Evolutionary conservation across 2,888 invertebrate species (phyloP), one percentile per base, ranked within the genome.

Genomic region (Myopa testacea): DNA sequence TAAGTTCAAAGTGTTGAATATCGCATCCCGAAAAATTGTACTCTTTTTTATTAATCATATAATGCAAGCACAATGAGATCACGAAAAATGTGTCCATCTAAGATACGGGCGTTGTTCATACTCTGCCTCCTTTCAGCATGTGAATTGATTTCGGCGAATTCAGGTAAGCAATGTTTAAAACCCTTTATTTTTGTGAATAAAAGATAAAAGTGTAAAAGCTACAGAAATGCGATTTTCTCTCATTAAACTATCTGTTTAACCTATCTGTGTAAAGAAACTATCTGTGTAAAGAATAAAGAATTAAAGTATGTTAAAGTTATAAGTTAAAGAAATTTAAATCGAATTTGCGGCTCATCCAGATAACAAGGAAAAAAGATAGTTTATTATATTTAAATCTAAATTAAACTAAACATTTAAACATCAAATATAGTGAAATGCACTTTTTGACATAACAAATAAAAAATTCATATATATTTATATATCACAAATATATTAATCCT

Each of bases 91-190:
- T 50, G 69, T 74, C 68, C n/a, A 45, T 65, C 58, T 26, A 60
- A 63, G 37, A 67, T 71, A 45, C 62, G 78, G 34, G 62, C 75
- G 19, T 70, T 55, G 6, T 70, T 58, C 58, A 50, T 79, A 19
- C 50, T 82, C 65, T 78, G 75, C 52, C 72, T 80, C 26, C 71
- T 81, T 16, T 58, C 76, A 58, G 14, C 69, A 38, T 55, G 58
- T 63, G 80, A 37, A 62, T 60, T 72, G 37, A 79, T 75, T 76
- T 75, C 81, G 76, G 82, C 69, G 37, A 79, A 77, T 77, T 76
- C 82, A 77, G 82, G 82, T 82, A 34, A 82, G 79, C 78, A n/a
- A 26, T 26, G 26, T 2, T 26, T 26, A 26, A 26, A 26, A 26
- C 1, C 26, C 26, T 26, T 26, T 26, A 26, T 26, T 26, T 26